Evolutionary conservation across 2,888 invertebrate species (phyloP), one percentile per base, ranked within the genome.

Genomic region (Mactromeris polynyma): DNA sequence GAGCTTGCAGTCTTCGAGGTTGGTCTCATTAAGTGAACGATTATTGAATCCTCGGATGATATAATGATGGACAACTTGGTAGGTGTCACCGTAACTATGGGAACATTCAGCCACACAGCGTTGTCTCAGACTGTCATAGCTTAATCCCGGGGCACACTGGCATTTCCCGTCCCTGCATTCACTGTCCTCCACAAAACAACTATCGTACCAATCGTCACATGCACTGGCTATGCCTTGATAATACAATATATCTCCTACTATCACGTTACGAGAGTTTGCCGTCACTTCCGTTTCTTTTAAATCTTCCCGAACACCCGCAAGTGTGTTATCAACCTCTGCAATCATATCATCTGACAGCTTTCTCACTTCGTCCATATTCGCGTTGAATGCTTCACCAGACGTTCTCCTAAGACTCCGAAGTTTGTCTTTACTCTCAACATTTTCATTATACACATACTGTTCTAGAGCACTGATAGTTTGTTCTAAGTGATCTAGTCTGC

Each of bases 31-130:
- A 17, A 89, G 0, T 1, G 51, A 80, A 17, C 33, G 26, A 46
- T 88, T 85, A 58, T 92, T 92, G 84, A 81, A 69, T 3, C 89
- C 92, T 26, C 92, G 84, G 36, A 92, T 92, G 38, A 90, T 89
- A 40, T 81, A 83, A 19, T 87, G 85, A 6, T 81, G 38, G 6
- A 88, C 90, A 9, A 86, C 86, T 81, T 92, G 92, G 81, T 87
- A 92, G 9, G 88, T 89, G 26, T 73, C 78, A 7, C 90, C 92
- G 80, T 92, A 92, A 7, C 78, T 42, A 11, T 81, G 42, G 19
- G 51, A 31, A 38, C 92, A 92, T 14, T 54, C 33, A 1, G 78
- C 82, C 19, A 81, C 85, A 38, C 92, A 92, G 1, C 54, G 31
- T 31, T 89, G 84, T 21, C 51, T 26, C 19, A 87, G 51, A 17